Evolutionary conservation across 2,797 vertebrate genomes (phyloP).

Genomic region (Urophycis tenuis): DNA sequence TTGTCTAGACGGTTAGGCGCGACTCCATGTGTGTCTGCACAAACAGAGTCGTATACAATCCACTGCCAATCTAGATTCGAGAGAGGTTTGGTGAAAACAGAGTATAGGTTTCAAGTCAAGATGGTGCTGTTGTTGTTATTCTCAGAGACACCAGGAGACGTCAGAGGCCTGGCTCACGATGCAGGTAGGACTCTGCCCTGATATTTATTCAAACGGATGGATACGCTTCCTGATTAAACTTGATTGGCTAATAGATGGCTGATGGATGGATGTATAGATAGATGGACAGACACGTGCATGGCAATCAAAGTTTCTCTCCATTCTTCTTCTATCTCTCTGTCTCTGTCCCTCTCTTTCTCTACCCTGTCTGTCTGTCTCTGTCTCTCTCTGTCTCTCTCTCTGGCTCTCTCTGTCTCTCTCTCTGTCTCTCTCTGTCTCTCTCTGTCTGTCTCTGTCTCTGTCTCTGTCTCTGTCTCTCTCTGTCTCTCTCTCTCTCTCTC

Average conservation of each 20-base stretch:
- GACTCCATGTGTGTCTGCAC: too few species aligned
- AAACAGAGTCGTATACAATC: not conserved
- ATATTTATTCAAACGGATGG: not conserved
- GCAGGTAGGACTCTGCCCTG: conserved; percentile 45
- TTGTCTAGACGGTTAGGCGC: not conserved
- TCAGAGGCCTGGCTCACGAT: conserved; percentile 54
- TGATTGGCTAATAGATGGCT: not conserved
- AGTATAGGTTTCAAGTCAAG: not conserved
- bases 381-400: not conserved
- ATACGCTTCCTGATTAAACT: not conserved
- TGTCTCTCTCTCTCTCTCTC: not conserved
- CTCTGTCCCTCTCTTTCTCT: too few species aligned
- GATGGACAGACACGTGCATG: not conserved
- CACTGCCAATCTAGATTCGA: not conserved
- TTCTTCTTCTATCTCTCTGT: not conserved
- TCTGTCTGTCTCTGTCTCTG: not conserved
- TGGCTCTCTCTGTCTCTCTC: not conserved
- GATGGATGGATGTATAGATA: not conserved
- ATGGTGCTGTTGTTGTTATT: conserved; percentile 2
- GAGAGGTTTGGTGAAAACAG: not conserved
- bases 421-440: not conserved
- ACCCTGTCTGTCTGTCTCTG: too few species aligned
- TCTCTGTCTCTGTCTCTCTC: too few species aligned
- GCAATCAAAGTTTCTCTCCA: not conserved
- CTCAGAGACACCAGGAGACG: conserved; percentile 51